Evolutionary conservation across 2,113 vertebrate species (phyloP).

Genomic region (Oncorhynchus mykiss): DNA sequence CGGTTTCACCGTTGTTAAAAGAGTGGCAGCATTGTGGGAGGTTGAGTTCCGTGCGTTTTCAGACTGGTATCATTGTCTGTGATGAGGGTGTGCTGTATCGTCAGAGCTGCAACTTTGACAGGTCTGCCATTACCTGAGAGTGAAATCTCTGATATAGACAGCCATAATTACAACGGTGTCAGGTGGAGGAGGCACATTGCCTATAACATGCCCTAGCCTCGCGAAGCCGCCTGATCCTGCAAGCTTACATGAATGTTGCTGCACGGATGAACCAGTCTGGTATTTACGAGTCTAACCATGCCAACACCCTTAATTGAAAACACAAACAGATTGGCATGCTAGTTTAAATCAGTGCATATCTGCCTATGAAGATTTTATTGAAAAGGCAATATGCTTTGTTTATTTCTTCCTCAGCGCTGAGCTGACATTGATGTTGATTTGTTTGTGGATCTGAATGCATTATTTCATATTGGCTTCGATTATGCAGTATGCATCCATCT

Average conservation of each 20-base stretch:
- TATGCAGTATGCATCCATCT: too few relatives aligned
- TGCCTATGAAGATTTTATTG: slow-evolving; percentile 24
- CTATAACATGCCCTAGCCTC: slow-evolving; percentile 11
- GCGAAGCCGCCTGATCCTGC: too few relatives aligned
- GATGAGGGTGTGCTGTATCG: slow-evolving; percentile 48
- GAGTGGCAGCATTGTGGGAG: neutral
- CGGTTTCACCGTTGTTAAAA: too few relatives aligned
- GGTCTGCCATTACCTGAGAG: slow-evolving; percentile 56
- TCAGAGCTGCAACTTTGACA: slow-evolving; percentile 53
- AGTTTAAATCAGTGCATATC: slow-evolving; percentile 45
- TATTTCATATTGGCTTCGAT: neutral
- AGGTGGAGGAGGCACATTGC: slow-evolving; percentile 26
- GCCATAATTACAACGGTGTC: slow-evolving; percentile 68
- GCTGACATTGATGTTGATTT: slow-evolving; percentile 5
- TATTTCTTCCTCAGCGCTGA: neutral
- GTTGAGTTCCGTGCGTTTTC: neutral
- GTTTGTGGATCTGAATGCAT: slow-evolving; percentile 6
- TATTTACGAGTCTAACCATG: neutral
- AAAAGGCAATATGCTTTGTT: slow-evolving; percentile 31
- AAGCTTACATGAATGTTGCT: too few relatives aligned
- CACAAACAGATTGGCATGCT: slow-evolving; percentile 45
- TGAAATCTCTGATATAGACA: slow-evolving; percentile 54
- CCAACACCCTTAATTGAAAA: slow-evolving; percentile 52
- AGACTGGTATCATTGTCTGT: slow-evolving; percentile 27
- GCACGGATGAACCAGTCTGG: too few relatives aligned